A percentile compares a stretch with the other conserved stretches of the same genome.
phyloP scores from a whole-genome alignment of 2,113 vertebrate species.

The Piprites chloris region DNA sequence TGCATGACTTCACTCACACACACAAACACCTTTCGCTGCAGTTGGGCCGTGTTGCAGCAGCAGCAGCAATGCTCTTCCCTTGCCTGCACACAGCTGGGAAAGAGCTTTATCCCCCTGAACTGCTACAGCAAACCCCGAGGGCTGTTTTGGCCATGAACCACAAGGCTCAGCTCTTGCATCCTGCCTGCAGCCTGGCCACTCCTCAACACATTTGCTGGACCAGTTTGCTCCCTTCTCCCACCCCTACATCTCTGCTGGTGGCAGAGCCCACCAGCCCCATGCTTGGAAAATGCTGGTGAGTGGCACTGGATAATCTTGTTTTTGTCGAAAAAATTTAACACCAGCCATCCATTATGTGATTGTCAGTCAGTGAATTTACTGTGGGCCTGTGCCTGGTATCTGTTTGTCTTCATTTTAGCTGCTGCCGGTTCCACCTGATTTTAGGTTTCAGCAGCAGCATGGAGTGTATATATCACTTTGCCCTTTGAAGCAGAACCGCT shows the following conservation, averaged over 20 bases:
- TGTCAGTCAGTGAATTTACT: not conserved
- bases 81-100: not conserved
- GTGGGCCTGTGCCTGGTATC: not conserved
- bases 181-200: not conserved
- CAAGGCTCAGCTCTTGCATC: not conserved
- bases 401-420: conserved; percentile 30
- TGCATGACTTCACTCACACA: not conserved
- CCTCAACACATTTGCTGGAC: not conserved
- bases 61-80: not conserved
- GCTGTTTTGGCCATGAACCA: not conserved
- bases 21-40: not conserved
- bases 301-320: not conserved
- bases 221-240: not conserved
- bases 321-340: not conserved
- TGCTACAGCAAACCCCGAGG: not conserved
- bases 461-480: conserved; percentile 20
- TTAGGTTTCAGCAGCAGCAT: not conserved
- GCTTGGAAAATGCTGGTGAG: not conserved
- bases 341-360: not conserved
- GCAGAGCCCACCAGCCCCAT: not conserved
- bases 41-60: not conserved
- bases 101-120: not conserved
- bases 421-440: not conserved
- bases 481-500: conserved; percentile 18
- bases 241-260: not conserved